These are phyloP conservation scores for Rugalucina vietnamica DNA, from an alignment of 2,888 invertebrate genomes.

Conservation along the genomic window DNA sequence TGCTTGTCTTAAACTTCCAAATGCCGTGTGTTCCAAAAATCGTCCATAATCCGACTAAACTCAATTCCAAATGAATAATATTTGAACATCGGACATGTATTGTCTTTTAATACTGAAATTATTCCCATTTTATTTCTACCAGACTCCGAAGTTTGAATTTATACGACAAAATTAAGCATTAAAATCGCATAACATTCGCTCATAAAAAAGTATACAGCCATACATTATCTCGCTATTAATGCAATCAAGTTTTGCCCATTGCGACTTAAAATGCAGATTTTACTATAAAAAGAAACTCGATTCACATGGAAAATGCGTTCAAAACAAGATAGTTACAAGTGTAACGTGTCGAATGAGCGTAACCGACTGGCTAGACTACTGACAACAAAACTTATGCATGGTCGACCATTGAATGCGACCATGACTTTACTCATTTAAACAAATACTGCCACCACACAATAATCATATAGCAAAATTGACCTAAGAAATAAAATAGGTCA, in stretches of 20 bases:
- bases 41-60: conserved; percentile 7
- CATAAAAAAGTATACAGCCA: conserved; percentile 52
- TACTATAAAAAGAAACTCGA: not conserved
- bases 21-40: too few species aligned
- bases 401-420: too few species aligned
- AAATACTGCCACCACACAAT: too few species aligned
- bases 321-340: conserved; percentile 3
- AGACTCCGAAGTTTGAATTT: conserved; percentile 56
- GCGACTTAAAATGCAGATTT: conserved; percentile 5
- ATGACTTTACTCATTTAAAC: too few species aligned
- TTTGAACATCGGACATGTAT: conserved; percentile 42
- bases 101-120: conserved; percentile 63
- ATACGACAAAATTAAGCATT: conserved; percentile 65
- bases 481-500: too few species aligned
- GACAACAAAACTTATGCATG: too few species aligned
- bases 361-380: too few species aligned
- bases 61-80: conserved; percentile 7
- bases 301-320: not conserved
- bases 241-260: not conserved
- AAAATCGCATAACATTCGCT: conserved; percentile 58
- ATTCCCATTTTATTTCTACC: conserved; percentile 58
- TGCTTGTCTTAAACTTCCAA: not conserved
- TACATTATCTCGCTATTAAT: conserved; percentile 1
- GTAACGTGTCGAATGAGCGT: too few species aligned
- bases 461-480: too few species aligned